phyloP scores from a whole-genome alignment of 2,888 invertebrate species.

The Ectemnius lituratus region DNA sequence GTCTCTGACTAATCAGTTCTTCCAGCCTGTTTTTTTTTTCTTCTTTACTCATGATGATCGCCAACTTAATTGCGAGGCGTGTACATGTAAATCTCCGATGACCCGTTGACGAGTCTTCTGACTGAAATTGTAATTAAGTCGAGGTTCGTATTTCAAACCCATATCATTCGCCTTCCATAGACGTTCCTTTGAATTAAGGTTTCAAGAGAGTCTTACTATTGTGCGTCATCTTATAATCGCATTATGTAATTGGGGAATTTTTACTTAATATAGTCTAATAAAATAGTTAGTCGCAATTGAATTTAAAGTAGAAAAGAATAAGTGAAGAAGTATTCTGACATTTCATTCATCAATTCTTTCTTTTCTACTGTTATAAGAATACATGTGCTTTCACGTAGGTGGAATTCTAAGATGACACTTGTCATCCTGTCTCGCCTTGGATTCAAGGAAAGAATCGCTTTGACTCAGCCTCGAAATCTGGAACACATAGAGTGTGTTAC shows the following conservation, averaged over 20 bases:
- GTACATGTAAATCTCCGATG: neutral
- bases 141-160: no score
- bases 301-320: neutral
- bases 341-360: no score
- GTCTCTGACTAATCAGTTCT: slow-evolving; percentile 23
- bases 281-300: no score
- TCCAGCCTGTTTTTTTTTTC: neutral
- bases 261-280: no score
- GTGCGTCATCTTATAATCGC: no score
- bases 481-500: slow-evolving; percentile 14
- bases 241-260: no score
- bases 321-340: neutral
- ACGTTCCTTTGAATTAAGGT: no score
- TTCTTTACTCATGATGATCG: slow-evolving; percentile 2
- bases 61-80: slow-evolving; percentile 17
- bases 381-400: slow-evolving; percentile 39
- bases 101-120: slow-evolving; percentile 1
- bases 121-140: neutral
- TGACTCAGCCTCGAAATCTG: slow-evolving; percentile 40
- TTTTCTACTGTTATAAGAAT: neutral
- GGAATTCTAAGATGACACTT: slow-evolving; percentile 38
- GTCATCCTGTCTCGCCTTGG: slow-evolving; percentile 32
- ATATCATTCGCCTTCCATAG: no score
- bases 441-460: slow-evolving; percentile 35
- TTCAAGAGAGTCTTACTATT: no score